Evolutionary conservation across 2,113 vertebrate species (phyloP).

Genomic region (Callospermophilus lateralis): DNA sequence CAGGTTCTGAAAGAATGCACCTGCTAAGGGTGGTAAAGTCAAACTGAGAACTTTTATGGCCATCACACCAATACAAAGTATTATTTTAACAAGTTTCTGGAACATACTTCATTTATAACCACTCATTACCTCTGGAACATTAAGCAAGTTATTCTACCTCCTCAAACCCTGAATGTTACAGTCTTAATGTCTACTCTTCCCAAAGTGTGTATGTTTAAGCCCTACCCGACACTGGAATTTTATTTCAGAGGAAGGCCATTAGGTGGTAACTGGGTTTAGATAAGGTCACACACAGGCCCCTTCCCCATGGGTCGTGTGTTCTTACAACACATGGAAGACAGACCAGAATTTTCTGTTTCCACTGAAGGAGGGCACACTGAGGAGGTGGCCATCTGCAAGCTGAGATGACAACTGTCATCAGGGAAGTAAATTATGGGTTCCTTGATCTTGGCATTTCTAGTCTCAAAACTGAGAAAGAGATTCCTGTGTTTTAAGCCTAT

Average conservation of each 20-base stretch:
- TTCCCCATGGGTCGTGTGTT: background rate
- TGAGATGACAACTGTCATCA: background rate
- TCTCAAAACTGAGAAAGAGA: background rate
- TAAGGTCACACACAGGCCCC: background rate
- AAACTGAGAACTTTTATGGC: background rate
- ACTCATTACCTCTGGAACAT: background rate
- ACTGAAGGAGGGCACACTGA: background rate
- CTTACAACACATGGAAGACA: background rate
- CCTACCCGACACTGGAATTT: background rate
- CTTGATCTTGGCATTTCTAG: background rate
- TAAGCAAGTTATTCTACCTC: conserved; percentile 48
- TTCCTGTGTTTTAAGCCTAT: background rate
- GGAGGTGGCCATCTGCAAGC: background rate
- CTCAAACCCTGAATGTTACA: background rate
- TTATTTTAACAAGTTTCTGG: background rate
- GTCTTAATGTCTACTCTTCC: background rate
- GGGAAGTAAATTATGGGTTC: background rate
- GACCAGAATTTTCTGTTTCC: background rate
- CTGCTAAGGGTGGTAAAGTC: background rate
- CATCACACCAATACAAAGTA: background rate
- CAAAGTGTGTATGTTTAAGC: background rate
- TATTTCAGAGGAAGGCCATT: background rate
- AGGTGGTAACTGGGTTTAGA: background rate
- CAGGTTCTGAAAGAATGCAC: background rate
- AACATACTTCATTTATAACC: background rate